Evolutionary conservation across 2,113 vertebrate genomes (phyloP).

Genomic region (Neotragus pygmaeus): DNA sequence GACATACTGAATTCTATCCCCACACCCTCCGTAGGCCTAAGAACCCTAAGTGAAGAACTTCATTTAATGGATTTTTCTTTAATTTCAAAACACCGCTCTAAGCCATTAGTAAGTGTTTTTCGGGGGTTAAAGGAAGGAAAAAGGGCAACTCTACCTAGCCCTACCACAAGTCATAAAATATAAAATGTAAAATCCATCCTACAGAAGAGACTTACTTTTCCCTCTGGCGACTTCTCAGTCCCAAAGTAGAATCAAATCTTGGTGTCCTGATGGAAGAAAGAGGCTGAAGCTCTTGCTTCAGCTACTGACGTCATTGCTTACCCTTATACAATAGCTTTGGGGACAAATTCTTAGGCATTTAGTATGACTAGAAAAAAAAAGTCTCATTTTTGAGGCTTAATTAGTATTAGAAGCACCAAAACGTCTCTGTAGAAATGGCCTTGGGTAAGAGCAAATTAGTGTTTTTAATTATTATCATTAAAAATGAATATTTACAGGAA

Average conservation of each 20-base stretch:
- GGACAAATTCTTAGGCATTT: not conserved
- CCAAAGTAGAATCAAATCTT: not conserved
- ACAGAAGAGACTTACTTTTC: not conserved
- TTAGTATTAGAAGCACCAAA: conserved; percentile 51
- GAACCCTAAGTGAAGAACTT: not conserved
- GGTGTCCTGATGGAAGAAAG: not conserved
- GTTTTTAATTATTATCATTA: conserved; percentile 68
- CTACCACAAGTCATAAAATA: not conserved
- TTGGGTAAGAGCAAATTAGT: conserved; percentile 47
- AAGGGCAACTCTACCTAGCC: not conserved
- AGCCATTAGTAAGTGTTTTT: not conserved
- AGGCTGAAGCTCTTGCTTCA: not conserved
- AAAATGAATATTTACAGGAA: conserved; percentile 65
- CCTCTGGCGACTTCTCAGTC: not conserved
- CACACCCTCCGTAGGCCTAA: not conserved
- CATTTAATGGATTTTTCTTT: not conserved
- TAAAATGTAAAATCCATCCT: too few species aligned
- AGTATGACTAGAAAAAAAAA: not conserved
- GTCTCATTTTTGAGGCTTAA: conserved; percentile 48
- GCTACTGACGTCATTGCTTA: not conserved
- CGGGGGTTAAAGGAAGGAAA: not conserved
- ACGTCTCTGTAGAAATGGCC: conserved; percentile 37
- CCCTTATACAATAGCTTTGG: not conserved
- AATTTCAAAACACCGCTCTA: not conserved
- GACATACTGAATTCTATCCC: not conserved